Evolutionary conservation across 2,888 invertebrate genomes (phyloP).

Genomic region (Pimpla rufipes): DNA sequence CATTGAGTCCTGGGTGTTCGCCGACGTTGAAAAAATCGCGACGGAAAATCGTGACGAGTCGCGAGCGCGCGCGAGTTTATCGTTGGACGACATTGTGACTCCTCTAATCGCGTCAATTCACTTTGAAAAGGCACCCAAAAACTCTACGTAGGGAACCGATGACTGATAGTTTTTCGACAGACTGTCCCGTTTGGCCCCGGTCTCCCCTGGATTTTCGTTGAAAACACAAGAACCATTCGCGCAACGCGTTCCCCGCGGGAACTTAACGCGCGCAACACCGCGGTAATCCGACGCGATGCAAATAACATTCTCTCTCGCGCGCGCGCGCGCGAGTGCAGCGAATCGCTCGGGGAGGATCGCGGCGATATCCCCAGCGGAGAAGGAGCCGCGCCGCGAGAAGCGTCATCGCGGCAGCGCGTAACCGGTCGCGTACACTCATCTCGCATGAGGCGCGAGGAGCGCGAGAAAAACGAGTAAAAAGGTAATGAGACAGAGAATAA

Average conservation of each 20-base stretch:
- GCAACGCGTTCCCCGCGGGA: constrained; percentile 42
- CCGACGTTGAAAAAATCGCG: constrained; percentile 15
- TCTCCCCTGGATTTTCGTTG: no score
- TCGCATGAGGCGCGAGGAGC: not conserved
- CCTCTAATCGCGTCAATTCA: no score
- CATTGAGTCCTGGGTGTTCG: constrained; percentile 21
- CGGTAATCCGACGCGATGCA: constrained; percentile 77
- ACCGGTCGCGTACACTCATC: constrained; percentile 40
- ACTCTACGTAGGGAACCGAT: no score
- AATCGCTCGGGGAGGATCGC: no score
- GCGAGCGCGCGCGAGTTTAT: not conserved
- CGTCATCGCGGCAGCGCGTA: constrained; percentile 27
- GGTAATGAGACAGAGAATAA: constrained; percentile 50
- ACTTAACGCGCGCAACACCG: constrained; percentile 71
- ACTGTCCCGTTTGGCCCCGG: no score
- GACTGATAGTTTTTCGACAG: not conserved
- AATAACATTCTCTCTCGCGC: constrained; percentile 70
- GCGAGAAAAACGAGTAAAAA: constrained; percentile 32
- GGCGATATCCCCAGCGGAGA: not conserved
- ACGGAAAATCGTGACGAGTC: constrained; percentile 27
- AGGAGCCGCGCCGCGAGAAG: constrained; percentile 16
- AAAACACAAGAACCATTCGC: no score
- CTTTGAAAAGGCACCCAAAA: no score
- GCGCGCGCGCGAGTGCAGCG: no score
- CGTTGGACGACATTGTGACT: no score